Evolutionary conservation across 2,113 vertebrate genomes (phyloP), one percentile per base, ranked within the genome.

Genomic region (Prionailurus bengalensis): DNA sequence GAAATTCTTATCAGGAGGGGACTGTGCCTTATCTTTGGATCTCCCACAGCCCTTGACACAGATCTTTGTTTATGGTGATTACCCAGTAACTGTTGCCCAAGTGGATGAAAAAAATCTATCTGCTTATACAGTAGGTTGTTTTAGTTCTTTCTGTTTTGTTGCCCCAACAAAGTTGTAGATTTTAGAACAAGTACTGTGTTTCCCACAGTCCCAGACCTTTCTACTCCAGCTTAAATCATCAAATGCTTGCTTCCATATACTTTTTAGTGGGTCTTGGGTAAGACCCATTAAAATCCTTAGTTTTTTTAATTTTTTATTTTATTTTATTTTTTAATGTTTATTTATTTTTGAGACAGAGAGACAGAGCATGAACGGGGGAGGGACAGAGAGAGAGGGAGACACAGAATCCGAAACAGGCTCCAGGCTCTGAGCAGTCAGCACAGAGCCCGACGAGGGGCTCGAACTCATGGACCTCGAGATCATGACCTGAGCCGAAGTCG

Each of bases 141-240:
- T 73, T 82, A 68, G 29, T 51, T 55, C 45, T 58, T 80, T 91
- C 55, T 95, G 58, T 70, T 84, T 81, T 89, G 70, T 79, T 90
- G 48, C 12, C 51, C 23, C 51, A 29, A 53, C 42, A 88, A 81
- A 5, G 13, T 29, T 85, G n/a, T 45, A 61, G 33, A 84, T 90
- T 96, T 93, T 39, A 94, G 51, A 70, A 36, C 3, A 79, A 21
- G 27, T 27, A 51, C 36, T 17, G 14, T 74, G 14, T 68, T 94
- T 61, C 29, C 65, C 14, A 36, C 4, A 48, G 29, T 53, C 31
- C 4, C 21, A 23, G 36, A 61, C 55, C 39, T 91, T 80, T 29
- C 19, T 12, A 73, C 19, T 8, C 42, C 31, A 42, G 45, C 23
- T 39, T 6, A 95, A 91, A 45, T 61, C 31, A 65, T 33, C 79